These are phyloP conservation scores for Champsocephalus gunnari DNA, from an alignment of 2,797 vertebrate genomes.

Conservation along the genomic window DNA sequence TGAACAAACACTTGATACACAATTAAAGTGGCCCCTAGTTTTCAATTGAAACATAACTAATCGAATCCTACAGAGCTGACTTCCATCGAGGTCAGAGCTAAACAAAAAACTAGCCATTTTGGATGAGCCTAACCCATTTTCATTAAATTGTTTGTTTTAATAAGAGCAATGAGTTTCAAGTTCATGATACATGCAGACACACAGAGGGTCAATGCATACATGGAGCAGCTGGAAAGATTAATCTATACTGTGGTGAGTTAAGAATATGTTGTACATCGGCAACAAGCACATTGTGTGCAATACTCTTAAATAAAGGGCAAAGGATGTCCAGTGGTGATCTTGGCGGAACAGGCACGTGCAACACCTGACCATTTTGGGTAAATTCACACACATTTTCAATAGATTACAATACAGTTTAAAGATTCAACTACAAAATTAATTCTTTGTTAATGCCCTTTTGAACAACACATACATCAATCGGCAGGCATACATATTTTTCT, in stretches of 20 bases:
- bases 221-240: slow-evolving; percentile 7
- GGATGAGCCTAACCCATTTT: slow-evolving; percentile 40
- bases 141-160: slow-evolving; percentile 54
- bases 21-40: slow-evolving; percentile 40
- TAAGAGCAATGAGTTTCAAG: slow-evolving; percentile 29
- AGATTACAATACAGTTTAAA: background rate
- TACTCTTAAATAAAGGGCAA: background rate
- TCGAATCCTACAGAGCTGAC: slow-evolving; percentile 46
- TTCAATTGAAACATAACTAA: slow-evolving; percentile 58
- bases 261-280: slow-evolving; percentile 29
- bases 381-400: background rate
- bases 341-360: background rate
- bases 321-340: background rate
- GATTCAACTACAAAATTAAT: no score
- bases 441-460: background rate
- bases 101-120: slow-evolving; percentile 49
- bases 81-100: slow-evolving; percentile 45
- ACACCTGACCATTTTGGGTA: background rate
- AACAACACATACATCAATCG: background rate
- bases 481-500: background rate
- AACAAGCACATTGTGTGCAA: slow-evolving; percentile 5
- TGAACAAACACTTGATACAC: slow-evolving; percentile 50
- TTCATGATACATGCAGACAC: slow-evolving; percentile 27
- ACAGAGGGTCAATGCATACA: background rate
- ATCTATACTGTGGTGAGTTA: slow-evolving; percentile 19